These are phyloP conservation scores for Silurus aristotelis DNA, from an alignment of 2,797 vertebrate genomes.

Conservation along the genomic window DNA sequence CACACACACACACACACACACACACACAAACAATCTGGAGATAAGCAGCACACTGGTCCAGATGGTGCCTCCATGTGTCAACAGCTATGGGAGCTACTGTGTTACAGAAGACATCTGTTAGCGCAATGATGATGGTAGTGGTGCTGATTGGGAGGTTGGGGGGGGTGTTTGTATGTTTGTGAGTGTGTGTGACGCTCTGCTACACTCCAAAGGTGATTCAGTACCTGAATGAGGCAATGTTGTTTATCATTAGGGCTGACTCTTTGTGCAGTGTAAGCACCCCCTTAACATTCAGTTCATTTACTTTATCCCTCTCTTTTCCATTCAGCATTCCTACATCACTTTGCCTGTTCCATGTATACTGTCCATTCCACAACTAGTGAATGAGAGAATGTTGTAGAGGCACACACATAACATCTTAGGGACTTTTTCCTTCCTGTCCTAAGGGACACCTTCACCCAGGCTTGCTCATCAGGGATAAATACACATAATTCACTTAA, in stretches of 20 bases:
- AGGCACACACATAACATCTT: too few relatives aligned
- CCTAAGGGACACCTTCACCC: too few relatives aligned
- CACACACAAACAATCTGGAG: conserved; percentile 70
- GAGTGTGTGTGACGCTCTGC: conserved; percentile 57
- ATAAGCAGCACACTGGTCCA: conserved; percentile 75
- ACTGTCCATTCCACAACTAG: conserved; percentile 45
- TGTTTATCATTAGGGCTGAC: conserved; percentile 71
- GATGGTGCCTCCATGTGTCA: conserved; percentile 82
- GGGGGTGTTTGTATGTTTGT: conserved; percentile 46
- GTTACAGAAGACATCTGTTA: conserved; percentile 85
- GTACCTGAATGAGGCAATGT: conserved; percentile 75
- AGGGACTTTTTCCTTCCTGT: too few relatives aligned
- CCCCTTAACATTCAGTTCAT: conserved; percentile 26
- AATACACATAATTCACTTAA: too few relatives aligned
- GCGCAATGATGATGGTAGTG: conserved; percentile 67
- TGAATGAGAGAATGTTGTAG: neutral
- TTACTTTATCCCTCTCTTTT: conserved; percentile 35
- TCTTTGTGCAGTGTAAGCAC: conserved; percentile 46
- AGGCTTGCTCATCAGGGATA: too few relatives aligned
- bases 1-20: conserved; percentile 52
- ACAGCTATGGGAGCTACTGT: conserved; percentile 80
- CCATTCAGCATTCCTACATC: conserved; percentile 50
- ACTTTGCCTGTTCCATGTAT: conserved; percentile 22
- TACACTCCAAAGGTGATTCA: conserved; percentile 69
- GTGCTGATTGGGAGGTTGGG: conserved; percentile 59